Evolutionary conservation across 1,140 invertebrate species (phyloP).

Genomic region (Zaprionus africanus): DNA sequence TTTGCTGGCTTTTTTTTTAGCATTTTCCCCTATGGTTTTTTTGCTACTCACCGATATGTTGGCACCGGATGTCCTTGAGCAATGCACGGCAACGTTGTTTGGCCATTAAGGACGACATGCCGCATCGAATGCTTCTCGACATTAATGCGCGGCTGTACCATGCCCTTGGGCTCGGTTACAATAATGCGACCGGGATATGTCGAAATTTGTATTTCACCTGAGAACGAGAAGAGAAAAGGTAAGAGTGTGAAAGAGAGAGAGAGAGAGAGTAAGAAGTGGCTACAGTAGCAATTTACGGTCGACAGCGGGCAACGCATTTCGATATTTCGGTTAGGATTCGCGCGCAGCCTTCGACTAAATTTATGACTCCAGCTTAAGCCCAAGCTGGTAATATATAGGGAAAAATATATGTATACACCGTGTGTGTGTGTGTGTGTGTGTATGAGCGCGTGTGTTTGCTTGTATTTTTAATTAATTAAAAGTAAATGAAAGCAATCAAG

Average conservation of each 20-base stretch:
- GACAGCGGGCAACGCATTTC: not conserved
- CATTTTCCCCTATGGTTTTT: conserved; percentile 28
- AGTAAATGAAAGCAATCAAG: conserved; percentile 79
- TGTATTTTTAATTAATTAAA: conserved; percentile 77
- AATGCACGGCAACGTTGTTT: conserved; percentile 89
- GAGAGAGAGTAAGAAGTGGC: conserved; percentile 26
- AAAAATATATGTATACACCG: conserved; percentile 2
- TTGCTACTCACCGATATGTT: conserved; percentile 87
- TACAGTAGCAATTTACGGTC: conserved; percentile 30
- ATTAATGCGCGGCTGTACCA: conserved; percentile 88
- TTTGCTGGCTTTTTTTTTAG: not conserved
- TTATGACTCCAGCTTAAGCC: conserved; percentile 27
- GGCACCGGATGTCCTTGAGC: conserved; percentile 92
- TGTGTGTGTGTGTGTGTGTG: conserved; percentile 8
- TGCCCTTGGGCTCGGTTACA: conserved; percentile 89
- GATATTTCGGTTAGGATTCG: conserved; percentile 23
- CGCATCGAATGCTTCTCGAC: conserved; percentile 88
- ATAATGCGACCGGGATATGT: conserved; percentile 87
- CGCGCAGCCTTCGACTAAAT: conserved; percentile 21
- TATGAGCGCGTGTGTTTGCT: not conserved
- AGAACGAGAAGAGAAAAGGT: conserved; percentile 14
- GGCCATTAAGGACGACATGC: conserved; percentile 88
- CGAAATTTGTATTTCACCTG: conserved; percentile 88
- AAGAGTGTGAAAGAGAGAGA: conserved; percentile 3
- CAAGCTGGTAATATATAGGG: conserved; percentile 2